phyloP scores from a whole-genome alignment of 2,113 vertebrate genomes.

The human (Homo sapiens) region GRCh38 chr14:82437501-82438000 shows the following conservation, averaged over 20 bases:
- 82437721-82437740: neutral
- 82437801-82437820: neutral
- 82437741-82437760: neutral
- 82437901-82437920: neutral
- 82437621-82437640: neutral
- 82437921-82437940: neutral
- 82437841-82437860: neutral
- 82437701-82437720: neutral
- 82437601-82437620: neutral
- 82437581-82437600: too few species aligned
- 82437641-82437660: neutral
- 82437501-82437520: too few species aligned
- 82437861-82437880: neutral
- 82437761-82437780: neutral
- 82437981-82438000: neutral
- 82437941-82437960: neutral
- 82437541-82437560: too few species aligned
- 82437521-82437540: too few species aligned
- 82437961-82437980: neutral
- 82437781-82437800: neutral
- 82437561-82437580: too few species aligned
- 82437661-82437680: neutral
- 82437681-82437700: neutral
- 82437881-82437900: neutral
- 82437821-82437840: neutral